Conservation (phyloP, 2,113 vertebrate species). For the Willisornis vidua region DNA sequence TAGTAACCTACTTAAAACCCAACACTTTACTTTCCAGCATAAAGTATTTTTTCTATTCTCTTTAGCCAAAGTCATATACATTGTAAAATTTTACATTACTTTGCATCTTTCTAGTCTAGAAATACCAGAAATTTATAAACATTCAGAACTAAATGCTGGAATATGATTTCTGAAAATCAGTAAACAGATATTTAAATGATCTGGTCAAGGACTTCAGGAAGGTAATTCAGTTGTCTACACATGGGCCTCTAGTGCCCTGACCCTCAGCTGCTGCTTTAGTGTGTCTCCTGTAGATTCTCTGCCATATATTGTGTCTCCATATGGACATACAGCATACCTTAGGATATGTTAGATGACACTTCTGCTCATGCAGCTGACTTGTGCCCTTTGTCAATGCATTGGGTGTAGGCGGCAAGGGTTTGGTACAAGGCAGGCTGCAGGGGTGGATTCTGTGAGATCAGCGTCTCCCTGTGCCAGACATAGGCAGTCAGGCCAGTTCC, state of each 20-base stretch:
- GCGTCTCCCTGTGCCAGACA: not conserved
- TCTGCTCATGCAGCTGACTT: not conserved
- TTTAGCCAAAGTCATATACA: not conserved
- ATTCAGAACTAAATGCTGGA: not conserved
- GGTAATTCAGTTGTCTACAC: not conserved
- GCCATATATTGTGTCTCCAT: accelerated
- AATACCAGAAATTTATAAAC: not conserved
- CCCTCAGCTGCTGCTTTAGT: not conserved
- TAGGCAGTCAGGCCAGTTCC: not conserved
- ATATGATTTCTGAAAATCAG: not conserved
- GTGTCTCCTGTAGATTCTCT: not conserved
- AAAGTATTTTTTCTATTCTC: not conserved
- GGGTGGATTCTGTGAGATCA: not conserved
- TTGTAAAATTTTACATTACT: not conserved
- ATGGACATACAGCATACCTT: not conserved
- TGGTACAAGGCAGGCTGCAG: not conserved
- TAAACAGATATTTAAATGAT: not conserved
- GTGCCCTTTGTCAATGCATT: not conserved
- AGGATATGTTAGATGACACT: not conserved
- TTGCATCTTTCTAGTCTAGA: not conserved
- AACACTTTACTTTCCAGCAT: not conserved
- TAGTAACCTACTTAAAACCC: not conserved
- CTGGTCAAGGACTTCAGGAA: not conserved
- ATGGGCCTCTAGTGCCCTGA: not conserved
- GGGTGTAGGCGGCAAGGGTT: not conserved